Evolutionary conservation across 2,888 invertebrate species (phyloP).

Genomic region (Mactromeris polynyma): DNA sequence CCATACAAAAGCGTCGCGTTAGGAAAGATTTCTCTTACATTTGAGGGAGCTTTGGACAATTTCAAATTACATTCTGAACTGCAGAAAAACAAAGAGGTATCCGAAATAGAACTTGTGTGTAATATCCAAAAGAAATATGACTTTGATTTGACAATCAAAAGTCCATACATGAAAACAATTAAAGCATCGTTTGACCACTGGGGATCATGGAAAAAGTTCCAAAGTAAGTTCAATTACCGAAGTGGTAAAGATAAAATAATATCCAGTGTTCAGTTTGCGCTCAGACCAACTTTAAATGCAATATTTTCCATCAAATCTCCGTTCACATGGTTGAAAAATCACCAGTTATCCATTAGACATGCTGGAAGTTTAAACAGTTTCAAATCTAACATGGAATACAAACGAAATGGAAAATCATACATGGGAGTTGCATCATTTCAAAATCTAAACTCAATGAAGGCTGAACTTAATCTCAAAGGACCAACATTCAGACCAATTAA

Average conservation of each 20-base stretch:
- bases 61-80: constrained; percentile 48
- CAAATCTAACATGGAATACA: constrained; percentile 62
- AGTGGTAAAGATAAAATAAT: constrained; percentile 31
- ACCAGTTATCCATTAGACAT: constrained; percentile 55
- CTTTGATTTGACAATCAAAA: constrained; percentile 54
- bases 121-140: constrained; percentile 44
- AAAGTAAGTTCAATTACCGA: constrained; percentile 27
- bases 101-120: constrained; percentile 47
- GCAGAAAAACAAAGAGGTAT: constrained; percentile 55
- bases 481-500: constrained; percentile 47
- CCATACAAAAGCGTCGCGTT: constrained; percentile 40
- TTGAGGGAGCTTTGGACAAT: constrained; percentile 46
- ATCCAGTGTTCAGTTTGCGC: constrained; percentile 44
- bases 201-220: constrained; percentile 47
- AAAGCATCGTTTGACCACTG: constrained; percentile 59
- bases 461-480: constrained; percentile 56
- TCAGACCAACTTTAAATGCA: constrained; percentile 50
- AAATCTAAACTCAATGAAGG: constrained; percentile 45
- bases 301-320: constrained; percentile 39
- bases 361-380: constrained; percentile 46
- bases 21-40: constrained; percentile 34
- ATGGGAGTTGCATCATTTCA: constrained; percentile 55
- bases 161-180: constrained; percentile 49
- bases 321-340: constrained; percentile 49
- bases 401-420: constrained; percentile 52